Conservation (phyloP, 2,113 vertebrate species). For the Bos javanicus region DNA sequence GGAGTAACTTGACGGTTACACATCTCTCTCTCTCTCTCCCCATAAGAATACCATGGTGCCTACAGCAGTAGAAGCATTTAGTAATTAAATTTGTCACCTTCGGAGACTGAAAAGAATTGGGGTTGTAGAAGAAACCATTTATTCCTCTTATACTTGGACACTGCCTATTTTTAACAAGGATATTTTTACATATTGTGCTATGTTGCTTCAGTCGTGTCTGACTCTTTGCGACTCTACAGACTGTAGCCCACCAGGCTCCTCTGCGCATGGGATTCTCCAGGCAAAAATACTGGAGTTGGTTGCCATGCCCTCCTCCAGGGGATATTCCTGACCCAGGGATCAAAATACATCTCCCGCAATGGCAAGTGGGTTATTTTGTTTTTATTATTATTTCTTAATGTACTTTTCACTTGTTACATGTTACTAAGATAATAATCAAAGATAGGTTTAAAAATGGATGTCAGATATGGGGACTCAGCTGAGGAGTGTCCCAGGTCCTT, state of each 20-base stretch:
- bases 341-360: neutral
- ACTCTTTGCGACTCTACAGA: neutral
- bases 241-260: neutral
- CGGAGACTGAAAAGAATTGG: neutral
- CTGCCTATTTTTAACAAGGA: neutral
- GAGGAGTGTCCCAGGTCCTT: neutral
- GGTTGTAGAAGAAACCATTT: accelerated
- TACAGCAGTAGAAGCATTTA: neutral
- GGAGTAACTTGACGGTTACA: neutral
- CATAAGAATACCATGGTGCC: accelerated
- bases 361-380: neutral
- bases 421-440: neutral
- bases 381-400: neutral
- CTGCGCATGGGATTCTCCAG: neutral
- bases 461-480: accelerated
- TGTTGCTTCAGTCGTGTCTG: neutral
- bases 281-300: neutral
- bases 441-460: too few species aligned
- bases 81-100: neutral
- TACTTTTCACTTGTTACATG: neutral
- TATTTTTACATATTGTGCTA: neutral
- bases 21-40: too few species aligned
- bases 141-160: neutral
- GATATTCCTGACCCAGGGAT: neutral
- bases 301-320: neutral